Conservation (phyloP, 2,797 vertebrate species). For the Loris lydekkerianus region DNA sequence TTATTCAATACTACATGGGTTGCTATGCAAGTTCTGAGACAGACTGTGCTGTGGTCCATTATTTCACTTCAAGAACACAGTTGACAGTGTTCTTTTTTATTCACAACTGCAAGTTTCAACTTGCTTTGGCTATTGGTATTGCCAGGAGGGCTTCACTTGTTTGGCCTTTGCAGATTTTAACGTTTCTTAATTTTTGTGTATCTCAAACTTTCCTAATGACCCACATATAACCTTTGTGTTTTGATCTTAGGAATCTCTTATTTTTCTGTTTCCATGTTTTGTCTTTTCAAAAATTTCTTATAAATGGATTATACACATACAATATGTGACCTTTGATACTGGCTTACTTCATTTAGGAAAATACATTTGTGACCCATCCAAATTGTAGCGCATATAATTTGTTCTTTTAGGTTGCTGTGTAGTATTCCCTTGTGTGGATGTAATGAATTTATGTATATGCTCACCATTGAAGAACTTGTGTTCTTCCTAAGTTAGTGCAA, state of each 20-base stretch:
- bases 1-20: neutral
- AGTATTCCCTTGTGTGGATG: neutral
- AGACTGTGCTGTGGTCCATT: too few species aligned
- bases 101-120: too few species aligned
- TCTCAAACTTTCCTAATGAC: too few species aligned
- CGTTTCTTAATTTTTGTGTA: too few species aligned
- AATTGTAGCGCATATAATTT: neutral
- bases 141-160: too few species aligned
- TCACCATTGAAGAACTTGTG: neutral
- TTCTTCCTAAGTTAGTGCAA: neutral
- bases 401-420: neutral
- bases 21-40: too few species aligned
- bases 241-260: neutral
- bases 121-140: too few species aligned
- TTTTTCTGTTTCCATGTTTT: neutral
- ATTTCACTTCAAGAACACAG: too few species aligned
- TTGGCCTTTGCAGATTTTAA: too few species aligned
- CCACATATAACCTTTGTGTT: neutral
- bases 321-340: neutral
- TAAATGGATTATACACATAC: neutral
- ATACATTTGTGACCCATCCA: neutral
- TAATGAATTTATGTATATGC: neutral
- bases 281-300: neutral
- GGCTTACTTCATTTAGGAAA: constrained; percentile 11
- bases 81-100: too few species aligned